Conservation (phyloP, 2,797 vertebrate genomes). For the Heteromormyrus szaboi region DNA sequence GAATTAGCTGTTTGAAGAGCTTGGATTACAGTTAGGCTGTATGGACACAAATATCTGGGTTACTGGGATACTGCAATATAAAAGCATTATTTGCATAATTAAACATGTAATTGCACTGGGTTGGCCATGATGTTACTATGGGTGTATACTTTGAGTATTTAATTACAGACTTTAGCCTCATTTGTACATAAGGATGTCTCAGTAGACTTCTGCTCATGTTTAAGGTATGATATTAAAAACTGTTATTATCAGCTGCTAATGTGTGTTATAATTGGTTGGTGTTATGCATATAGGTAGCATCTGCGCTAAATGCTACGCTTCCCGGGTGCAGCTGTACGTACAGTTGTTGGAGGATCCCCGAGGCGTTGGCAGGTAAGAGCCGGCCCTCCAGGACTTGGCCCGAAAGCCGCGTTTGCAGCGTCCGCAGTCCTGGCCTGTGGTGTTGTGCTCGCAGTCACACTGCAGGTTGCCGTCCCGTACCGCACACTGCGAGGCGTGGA, state of each 20-base stretch:
- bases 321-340: constrained; percentile 54
- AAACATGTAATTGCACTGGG: not conserved
- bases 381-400: constrained; percentile 87
- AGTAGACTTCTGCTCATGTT: not conserved
- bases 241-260: not conserved
- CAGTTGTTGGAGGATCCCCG: constrained; percentile 87
- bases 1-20: not conserved
- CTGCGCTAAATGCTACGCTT: not conserved
- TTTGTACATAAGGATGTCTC: not conserved
- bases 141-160: not conserved
- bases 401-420: constrained; percentile 92
- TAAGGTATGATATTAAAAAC: not conserved
- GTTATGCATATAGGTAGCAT: not conserved
- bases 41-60: not conserved
- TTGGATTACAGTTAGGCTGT: not conserved
- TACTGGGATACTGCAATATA: not conserved
- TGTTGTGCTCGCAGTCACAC: constrained; percentile 97
- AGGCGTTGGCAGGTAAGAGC: constrained; percentile 86
- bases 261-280: not conserved
- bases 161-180: not conserved
- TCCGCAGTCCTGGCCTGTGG: constrained; percentile 92
- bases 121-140: not conserved
- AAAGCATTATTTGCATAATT: constrained; percentile 1
- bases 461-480: constrained; percentile 83
- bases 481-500: constrained; percentile 86